A percentile compares a stretch with the other conserved stretches of the same genome.
Evolutionary conservation across 1,140 invertebrate genomes (phyloP).

Genomic region (Pseudomyrmex concolor): DNA sequence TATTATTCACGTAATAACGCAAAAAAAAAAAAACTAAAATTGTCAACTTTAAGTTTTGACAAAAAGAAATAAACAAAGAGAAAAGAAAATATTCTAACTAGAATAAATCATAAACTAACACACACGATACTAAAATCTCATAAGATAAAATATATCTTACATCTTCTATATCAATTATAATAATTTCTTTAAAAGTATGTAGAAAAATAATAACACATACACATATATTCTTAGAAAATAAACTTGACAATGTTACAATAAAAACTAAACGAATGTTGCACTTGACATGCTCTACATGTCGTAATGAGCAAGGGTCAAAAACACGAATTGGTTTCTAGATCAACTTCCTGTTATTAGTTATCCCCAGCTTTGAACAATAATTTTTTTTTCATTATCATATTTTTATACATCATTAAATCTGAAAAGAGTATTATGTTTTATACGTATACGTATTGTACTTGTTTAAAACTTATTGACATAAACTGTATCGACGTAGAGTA

Average conservation of each 20-base stretch:
- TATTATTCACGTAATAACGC: neutral
- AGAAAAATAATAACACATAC: neutral
- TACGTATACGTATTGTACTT: neutral
- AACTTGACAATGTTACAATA: too few relatives aligned
- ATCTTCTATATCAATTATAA: too few relatives aligned
- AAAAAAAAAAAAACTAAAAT: constrained; percentile 1
- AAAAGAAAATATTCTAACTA: too few relatives aligned
- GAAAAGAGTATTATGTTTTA: neutral
- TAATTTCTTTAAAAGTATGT: too few relatives aligned
- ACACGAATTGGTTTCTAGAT: constrained; percentile 2
- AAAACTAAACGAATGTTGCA: neutral
- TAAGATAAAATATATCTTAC: too few relatives aligned
- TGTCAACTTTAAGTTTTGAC: neutral
- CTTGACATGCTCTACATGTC: neutral
- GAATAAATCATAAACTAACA: too few relatives aligned
- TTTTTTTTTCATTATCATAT: too few relatives aligned
- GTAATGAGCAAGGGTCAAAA: constrained; percentile 11
- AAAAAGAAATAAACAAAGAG: too few relatives aligned
- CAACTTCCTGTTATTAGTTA: constrained; percentile 9
- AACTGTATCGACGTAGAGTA: too few relatives aligned
- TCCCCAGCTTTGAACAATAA: neutral
- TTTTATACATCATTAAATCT: too few relatives aligned
- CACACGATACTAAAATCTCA: too few relatives aligned
- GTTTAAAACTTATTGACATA: neutral
- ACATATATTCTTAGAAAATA: too few relatives aligned